A percentile compares a stretch with the other conserved stretches of the same genome.
Evolutionary conservation across 2,113 vertebrate genomes (phyloP).

Genomic region (Brachypteracias leptosomus): DNA sequence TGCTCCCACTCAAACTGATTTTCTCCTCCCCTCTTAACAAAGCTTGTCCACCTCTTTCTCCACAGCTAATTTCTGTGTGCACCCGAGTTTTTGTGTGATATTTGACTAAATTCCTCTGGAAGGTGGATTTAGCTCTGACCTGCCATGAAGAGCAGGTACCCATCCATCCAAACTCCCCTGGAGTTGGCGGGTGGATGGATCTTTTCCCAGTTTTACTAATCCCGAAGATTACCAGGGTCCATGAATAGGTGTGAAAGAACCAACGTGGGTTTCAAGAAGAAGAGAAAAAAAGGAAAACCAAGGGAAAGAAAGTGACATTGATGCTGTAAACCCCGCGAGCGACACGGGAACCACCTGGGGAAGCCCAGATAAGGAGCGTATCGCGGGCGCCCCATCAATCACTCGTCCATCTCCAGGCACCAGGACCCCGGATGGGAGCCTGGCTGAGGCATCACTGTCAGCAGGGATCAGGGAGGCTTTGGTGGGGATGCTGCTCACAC

Average conservation of each 20-base stretch:
- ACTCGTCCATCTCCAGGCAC: not conserved
- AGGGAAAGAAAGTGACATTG: not conserved
- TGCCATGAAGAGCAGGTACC: not conserved
- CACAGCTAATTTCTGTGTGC: rapidly evolving
- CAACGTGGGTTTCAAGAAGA: not conserved
- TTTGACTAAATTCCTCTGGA: not conserved
- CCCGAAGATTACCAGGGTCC: rapidly evolving
- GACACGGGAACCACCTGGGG: not conserved
- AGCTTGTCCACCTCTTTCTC: not conserved
- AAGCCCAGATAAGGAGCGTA: constrained; percentile 45
- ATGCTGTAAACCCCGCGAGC: not conserved
- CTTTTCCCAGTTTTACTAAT: not conserved
- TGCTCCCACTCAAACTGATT: not conserved
- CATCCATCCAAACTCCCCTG: rapidly evolving
- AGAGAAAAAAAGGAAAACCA: not conserved
- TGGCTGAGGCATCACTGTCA: not conserved
- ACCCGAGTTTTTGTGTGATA: not conserved
- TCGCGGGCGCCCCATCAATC: constrained; percentile 46
- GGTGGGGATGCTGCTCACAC: not conserved
- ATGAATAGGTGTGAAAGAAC: not conserved
- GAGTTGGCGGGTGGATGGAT: too few relatives aligned
- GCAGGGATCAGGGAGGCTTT: not conserved
- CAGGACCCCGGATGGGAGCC: not conserved
- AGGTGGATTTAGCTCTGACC: not conserved
- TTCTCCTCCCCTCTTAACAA: not conserved